Conservation (phyloP, 1,140 invertebrate genomes). For the Watersipora subatra region DNA sequence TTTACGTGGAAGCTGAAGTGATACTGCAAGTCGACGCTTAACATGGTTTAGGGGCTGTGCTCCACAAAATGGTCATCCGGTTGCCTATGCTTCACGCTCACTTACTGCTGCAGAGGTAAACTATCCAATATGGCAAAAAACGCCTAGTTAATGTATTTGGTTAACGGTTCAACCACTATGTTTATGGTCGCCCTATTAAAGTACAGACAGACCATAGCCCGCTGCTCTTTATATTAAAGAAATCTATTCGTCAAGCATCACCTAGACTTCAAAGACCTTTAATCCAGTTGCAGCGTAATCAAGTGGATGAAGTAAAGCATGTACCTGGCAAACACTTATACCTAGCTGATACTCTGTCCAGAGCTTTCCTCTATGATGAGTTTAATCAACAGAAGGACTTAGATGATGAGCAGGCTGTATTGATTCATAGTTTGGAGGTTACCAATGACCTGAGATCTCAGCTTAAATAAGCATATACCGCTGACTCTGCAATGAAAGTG, state of each 20-base stretch:
- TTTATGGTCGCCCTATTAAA: background rate
- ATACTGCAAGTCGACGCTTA: slow-evolving; percentile 23
- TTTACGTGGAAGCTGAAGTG: slow-evolving; percentile 9
- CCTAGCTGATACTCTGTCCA: too few relatives aligned
- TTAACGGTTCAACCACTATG: slow-evolving; percentile 2
- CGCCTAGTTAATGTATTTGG: slow-evolving; percentile 7
- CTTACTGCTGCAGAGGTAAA: slow-evolving; percentile 13
- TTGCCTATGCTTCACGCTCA: slow-evolving; percentile 15
- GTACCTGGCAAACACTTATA: too few relatives aligned
- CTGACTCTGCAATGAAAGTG: background rate
- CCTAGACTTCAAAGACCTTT: slow-evolving; percentile 15
- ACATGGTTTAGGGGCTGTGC: slow-evolving; percentile 23
- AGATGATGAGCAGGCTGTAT: background rate
- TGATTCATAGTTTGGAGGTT: background rate
- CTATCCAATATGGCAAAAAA: slow-evolving; percentile 18
- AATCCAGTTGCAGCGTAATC: too few relatives aligned
- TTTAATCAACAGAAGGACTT: background rate
- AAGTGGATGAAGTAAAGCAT: too few relatives aligned
- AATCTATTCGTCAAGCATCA: slow-evolving; percentile 13
- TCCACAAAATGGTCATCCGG: slow-evolving; percentile 17
- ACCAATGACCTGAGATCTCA: background rate
- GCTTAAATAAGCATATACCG: background rate
- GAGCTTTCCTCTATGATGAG: too few relatives aligned
- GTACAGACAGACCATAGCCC: slow-evolving; percentile 18
- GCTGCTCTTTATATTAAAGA: slow-evolving; percentile 19